phyloP scores from a whole-genome alignment of 2,888 invertebrate species.

The Apodemia zela region DNA sequence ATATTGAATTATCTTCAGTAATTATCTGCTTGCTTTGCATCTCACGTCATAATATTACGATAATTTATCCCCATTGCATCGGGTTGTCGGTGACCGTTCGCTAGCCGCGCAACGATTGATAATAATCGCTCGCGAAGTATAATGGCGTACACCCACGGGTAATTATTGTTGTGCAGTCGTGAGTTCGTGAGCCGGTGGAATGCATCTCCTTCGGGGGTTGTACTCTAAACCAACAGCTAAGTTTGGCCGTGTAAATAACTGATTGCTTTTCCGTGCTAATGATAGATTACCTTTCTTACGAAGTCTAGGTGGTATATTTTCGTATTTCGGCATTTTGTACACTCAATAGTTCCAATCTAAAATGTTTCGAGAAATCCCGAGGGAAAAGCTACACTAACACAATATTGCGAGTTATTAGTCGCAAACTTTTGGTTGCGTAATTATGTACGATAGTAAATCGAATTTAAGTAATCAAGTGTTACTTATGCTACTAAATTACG shows the following conservation, averaged over 20 bases:
- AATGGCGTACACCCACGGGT: slow-evolving; percentile 81
- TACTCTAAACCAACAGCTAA: slow-evolving; percentile 74
- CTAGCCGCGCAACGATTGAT: slow-evolving; percentile 74
- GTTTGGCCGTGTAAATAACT: slow-evolving; percentile 68
- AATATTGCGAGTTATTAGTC: no score
- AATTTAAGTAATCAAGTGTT: no score
- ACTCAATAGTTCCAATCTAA: no score
- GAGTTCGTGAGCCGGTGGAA: slow-evolving; percentile 78
- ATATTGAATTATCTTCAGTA: slow-evolving; percentile 76
- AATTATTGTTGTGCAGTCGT: slow-evolving; percentile 80
- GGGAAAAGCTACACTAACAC: no score
- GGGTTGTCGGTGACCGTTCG: slow-evolving; percentile 74
- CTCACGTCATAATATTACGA: slow-evolving; percentile 77
- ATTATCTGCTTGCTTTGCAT: slow-evolving; percentile 79
- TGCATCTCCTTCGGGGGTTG: slow-evolving; percentile 81
- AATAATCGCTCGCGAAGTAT: slow-evolving; percentile 80
- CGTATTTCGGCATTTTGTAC: no score
- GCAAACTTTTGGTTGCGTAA: no score
- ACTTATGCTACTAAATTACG: no score
- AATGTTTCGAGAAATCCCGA: no score
- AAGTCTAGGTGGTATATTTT: background rate
- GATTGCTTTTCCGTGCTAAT: slow-evolving; percentile 76
- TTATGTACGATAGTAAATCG: no score
- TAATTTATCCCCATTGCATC: slow-evolving; percentile 77
- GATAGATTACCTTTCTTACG: slow-evolving; percentile 59